These are phyloP conservation scores for Xenopus borealis DNA, from an alignment of 2,113 vertebrate genomes.

Conservation along the genomic window DNA sequence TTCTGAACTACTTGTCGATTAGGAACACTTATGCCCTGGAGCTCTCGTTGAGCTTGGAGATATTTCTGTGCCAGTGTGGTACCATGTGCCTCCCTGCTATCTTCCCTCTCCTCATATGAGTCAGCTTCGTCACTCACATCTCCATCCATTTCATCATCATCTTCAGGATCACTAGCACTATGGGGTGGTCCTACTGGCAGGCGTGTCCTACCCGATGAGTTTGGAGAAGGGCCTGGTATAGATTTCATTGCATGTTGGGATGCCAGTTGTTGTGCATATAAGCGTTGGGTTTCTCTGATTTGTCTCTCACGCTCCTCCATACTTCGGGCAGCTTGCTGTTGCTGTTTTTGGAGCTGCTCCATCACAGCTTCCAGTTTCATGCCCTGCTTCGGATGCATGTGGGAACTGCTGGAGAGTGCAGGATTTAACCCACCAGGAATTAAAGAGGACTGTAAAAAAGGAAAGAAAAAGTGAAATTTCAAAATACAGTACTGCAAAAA, in stretches of 20 bases:
- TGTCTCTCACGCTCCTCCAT: conserved; percentile 80
- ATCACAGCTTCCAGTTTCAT: conserved; percentile 84
- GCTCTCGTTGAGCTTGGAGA: conserved; percentile 71
- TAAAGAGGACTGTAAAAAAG: conserved; percentile 65
- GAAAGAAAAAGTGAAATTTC: conserved; percentile 42
- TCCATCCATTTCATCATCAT: conserved; percentile 74
- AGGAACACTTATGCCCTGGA: conserved; percentile 58
- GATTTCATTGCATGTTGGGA: conserved; percentile 75
- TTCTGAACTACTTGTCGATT: conserved; percentile 47
- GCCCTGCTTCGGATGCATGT: conserved; percentile 67
- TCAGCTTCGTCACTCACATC: conserved; percentile 74
- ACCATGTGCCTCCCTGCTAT: conserved; percentile 55
- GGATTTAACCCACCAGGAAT: conserved; percentile 64
- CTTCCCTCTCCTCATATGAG: conserved; percentile 65
- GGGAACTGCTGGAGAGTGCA: conserved; percentile 47
- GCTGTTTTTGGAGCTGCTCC: conserved; percentile 88
- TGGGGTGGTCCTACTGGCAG: conserved; percentile 61
- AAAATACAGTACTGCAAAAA: no score
- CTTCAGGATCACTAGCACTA: conserved; percentile 52
- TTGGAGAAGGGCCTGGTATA: conserved; percentile 60
- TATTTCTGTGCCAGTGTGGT: conserved; percentile 66
- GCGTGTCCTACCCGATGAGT: conserved; percentile 57
- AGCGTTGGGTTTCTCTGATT: conserved; percentile 76
- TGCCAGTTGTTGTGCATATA: conserved; percentile 78
- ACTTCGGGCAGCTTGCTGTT: conserved; percentile 73